phyloP scores from a whole-genome alignment of 2,888 invertebrate species.

The Lasius fuliginosus region DNA sequence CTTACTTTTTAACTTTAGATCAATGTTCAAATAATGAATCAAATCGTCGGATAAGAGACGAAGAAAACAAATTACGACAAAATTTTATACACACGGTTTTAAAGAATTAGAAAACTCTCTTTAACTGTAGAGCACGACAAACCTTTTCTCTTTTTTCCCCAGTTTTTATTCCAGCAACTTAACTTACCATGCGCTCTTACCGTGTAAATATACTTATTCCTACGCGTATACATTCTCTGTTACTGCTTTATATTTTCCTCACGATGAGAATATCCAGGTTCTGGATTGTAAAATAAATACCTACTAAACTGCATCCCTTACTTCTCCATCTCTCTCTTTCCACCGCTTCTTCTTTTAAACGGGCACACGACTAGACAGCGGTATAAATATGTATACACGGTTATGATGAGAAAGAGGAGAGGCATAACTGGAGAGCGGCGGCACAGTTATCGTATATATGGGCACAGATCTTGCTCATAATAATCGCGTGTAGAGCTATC shows the following conservation, averaged over 20 bases:
- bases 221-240: background rate
- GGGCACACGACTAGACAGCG: conserved; percentile 45
- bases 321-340: background rate
- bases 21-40: background rate
- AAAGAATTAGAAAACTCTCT: background rate
- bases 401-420: conserved; percentile 65
- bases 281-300: conserved; percentile 40
- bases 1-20: conserved; percentile 12
- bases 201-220: background rate
- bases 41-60: background rate
- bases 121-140: background rate
- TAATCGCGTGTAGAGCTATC: conserved; percentile 78
- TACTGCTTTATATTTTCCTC: background rate
- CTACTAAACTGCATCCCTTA: background rate
- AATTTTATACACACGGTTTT: background rate
- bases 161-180: background rate
- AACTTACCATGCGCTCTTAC: background rate
- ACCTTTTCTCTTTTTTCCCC: background rate
- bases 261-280: conserved; percentile 4
- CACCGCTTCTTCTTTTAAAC: conserved; percentile 28
- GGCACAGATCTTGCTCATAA: conserved; percentile 78
- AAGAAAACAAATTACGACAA: background rate
- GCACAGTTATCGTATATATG: conserved; percentile 81
- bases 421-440: conserved; percentile 78
- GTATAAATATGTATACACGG: conserved; percentile 70